These are phyloP conservation scores for Labia minor DNA, from an alignment of 2,888 invertebrate genomes.

Conservation along the genomic window DNA sequence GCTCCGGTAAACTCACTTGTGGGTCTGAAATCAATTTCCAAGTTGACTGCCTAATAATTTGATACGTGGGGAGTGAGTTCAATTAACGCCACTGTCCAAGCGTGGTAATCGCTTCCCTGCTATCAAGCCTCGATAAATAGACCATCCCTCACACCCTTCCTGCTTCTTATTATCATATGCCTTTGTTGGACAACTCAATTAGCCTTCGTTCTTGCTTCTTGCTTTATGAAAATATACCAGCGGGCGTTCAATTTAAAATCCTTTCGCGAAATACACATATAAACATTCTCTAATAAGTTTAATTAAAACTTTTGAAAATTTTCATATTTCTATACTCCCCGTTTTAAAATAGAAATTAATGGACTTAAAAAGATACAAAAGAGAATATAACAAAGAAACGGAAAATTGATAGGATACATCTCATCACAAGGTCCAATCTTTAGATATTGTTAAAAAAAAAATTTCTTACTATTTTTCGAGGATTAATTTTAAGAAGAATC, in stretches of 20 bases:
- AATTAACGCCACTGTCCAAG: constrained; percentile 13
- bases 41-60: neutral
- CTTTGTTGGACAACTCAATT: constrained; percentile 13
- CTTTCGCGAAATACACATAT: neutral
- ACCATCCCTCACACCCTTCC: neutral
- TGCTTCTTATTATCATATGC: neutral
- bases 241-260: neutral
- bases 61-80: neutral
- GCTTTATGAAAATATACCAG: neutral
- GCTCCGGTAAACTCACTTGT: neutral
- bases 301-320: neutral
- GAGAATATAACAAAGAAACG: too few species aligned
- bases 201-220: constrained; percentile 1
- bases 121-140: constrained; percentile 7
- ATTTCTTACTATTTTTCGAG: too few species aligned
- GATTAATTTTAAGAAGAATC: too few species aligned
- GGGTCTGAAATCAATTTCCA: neutral
- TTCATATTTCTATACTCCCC: too few species aligned
- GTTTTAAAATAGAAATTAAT: too few species aligned
- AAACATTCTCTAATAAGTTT: neutral
- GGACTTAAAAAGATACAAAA: too few species aligned
- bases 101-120: constrained; percentile 13
- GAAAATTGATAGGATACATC: too few species aligned
- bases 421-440: too few species aligned
- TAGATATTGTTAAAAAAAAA: too few species aligned